A percentile compares a stretch with the other conserved stretches of the same genome.
These are phyloP conservation scores for Salminus brasiliensis DNA, from an alignment of 2,113 vertebrate genomes.

Conservation along the genomic window DNA sequence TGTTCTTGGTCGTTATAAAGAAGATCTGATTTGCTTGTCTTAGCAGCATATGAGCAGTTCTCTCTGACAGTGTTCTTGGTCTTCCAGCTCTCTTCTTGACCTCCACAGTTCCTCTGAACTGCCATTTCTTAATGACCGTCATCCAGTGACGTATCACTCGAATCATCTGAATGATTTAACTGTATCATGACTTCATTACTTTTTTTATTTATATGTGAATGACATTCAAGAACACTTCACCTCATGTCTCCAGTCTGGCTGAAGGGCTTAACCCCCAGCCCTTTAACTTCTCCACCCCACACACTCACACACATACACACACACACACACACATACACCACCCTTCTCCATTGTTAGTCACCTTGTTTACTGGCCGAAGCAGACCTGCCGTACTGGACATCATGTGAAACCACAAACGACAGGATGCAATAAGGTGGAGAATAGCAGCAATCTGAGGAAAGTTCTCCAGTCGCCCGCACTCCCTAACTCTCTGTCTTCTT, in stretches of 20 bases:
- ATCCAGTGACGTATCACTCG: no score
- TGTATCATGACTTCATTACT: no score
- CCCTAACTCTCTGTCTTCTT: constrained; percentile 99
- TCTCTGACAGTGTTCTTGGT: no score
- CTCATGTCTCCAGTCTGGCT: not conserved
- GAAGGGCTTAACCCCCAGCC: constrained; percentile 18
- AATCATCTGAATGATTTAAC: no score
- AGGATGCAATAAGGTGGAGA: constrained; percentile 98
- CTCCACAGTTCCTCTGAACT: no score
- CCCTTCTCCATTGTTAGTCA: constrained; percentile 89
- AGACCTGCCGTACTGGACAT: constrained; percentile 90
- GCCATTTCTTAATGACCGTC: no score
- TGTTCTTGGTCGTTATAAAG: no score
- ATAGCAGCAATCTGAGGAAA: constrained; percentile 96
- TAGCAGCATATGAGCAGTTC: no score
- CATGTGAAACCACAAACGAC: constrained; percentile 98
- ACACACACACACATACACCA: constrained; percentile 49
- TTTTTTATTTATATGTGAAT: no score
- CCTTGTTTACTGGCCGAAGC: constrained; percentile 91
- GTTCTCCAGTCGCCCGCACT: constrained; percentile 96
- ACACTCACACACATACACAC: constrained; percentile 31
- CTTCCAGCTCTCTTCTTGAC: no score
- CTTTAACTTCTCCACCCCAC: not conserved
- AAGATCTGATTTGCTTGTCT: no score
- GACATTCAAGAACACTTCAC: not conserved